Evolutionary conservation across 2,113 vertebrate genomes (phyloP).

Genomic region (Phrynosoma blainvillii): DNA sequence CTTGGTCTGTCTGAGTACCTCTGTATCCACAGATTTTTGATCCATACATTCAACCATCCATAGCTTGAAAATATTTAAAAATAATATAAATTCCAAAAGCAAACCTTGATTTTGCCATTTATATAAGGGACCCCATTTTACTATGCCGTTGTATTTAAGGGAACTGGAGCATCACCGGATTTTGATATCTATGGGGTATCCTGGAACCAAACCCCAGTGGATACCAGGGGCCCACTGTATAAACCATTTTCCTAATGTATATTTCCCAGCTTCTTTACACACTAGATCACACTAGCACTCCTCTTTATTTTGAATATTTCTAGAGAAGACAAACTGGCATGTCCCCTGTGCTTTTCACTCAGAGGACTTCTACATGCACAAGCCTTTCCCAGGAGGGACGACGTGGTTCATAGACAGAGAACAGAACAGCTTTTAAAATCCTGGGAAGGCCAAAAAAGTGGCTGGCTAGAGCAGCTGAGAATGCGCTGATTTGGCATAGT

Average conservation of each 20-base stretch:
- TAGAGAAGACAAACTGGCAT: not conserved
- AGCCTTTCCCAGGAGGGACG: not conserved
- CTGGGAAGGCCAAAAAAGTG: constrained; percentile 8
- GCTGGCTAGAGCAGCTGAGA: constrained; percentile 33
- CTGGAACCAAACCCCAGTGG: no score
- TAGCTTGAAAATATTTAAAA: no score
- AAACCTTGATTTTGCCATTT: no score
- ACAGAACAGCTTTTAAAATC: constrained; percentile 17
- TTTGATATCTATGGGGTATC: no score
- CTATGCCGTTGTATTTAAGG: no score
- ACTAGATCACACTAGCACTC: not conserved
- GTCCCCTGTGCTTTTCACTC: not conserved
- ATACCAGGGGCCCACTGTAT: no score
- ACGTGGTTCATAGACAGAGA: not conserved
- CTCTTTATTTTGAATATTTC: not conserved
- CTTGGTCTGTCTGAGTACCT: not conserved
- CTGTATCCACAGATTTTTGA: not conserved
- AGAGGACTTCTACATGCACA: constrained; percentile 22
- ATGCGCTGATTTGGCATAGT: constrained; percentile 21
- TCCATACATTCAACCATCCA: no score
- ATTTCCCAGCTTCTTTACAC: not conserved
- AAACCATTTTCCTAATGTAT: not conserved
- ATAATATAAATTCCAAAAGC: no score
- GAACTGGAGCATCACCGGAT: no score
- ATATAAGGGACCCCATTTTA: no score